These are phyloP conservation scores for Unio pictorum DNA, from an alignment of 2,888 invertebrate species.

Conservation along the genomic window DNA sequence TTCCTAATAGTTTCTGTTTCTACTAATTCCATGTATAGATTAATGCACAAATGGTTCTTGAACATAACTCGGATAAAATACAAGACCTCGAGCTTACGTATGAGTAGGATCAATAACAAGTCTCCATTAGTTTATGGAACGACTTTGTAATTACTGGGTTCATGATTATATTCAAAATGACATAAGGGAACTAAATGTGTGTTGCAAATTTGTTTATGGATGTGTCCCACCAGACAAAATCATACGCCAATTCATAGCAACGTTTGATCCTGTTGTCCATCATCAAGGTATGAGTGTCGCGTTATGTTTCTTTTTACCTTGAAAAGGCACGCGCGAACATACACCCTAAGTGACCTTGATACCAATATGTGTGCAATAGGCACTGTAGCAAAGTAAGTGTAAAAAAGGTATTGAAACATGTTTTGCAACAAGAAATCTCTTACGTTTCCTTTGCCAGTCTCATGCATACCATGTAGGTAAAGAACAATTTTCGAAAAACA, in stretches of 20 bases:
- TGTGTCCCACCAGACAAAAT: too few relatives aligned
- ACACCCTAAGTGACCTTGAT: constrained; percentile 29
- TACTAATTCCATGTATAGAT: too few relatives aligned
- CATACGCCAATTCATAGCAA: constrained; percentile 3
- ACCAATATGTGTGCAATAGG: constrained; percentile 43
- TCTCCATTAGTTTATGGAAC: too few relatives aligned
- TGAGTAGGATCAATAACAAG: too few relatives aligned
- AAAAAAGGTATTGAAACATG: constrained; percentile 49
- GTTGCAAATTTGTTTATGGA: too few relatives aligned
- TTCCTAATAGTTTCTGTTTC: too few relatives aligned
- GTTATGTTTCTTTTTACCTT: constrained; percentile 17
- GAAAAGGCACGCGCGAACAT: constrained; percentile 17
- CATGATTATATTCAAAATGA: too few relatives aligned
- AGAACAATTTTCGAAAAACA: constrained; percentile 43
- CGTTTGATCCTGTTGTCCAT: constrained; percentile 18
- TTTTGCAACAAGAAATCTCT: constrained; percentile 43
- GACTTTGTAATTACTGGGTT: too few relatives aligned
- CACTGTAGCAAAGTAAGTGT: constrained; percentile 49
- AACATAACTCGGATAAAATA: too few relatives aligned
- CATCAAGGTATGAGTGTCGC: not conserved
- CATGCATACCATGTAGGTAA: constrained; percentile 27
- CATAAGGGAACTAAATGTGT: too few relatives aligned
- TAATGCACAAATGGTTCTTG: too few relatives aligned
- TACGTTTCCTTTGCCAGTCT: constrained; percentile 15
- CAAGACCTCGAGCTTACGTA: too few relatives aligned